Percentiles rank a stretch among this genome's conserved stretches.
These are phyloP conservation scores for Leptestheria dahalacensis DNA, from an alignment of 1,140 invertebrate genomes.

Conservation along the genomic window DNA sequence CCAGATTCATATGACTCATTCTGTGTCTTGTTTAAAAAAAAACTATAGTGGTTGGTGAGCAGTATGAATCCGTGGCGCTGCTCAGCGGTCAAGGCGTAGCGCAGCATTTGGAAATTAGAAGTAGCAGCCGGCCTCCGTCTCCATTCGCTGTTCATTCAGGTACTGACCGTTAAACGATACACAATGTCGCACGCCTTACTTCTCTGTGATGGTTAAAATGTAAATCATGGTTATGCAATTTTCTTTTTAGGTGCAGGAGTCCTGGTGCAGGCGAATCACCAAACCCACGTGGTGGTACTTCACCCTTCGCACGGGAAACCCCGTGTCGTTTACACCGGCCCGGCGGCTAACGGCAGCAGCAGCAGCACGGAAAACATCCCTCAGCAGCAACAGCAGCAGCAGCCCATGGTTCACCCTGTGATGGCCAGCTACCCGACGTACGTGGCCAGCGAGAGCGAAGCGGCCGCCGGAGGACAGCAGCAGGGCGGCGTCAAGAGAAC, in stretches of 20 bases:
- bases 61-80: slow-evolving; percentile 5
- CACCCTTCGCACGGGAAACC: slow-evolving; percentile 5
- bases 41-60: slow-evolving; percentile 9
- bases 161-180: no score
- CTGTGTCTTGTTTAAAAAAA: no score
- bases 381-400: neutral
- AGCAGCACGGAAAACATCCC: neutral
- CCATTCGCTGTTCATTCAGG: slow-evolving; percentile 10
- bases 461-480: neutral
- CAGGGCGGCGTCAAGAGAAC: slow-evolving; percentile 2
- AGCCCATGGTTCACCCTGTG: neutral
- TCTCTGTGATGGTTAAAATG: no score
- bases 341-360: neutral
- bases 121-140: slow-evolving; percentile 16
- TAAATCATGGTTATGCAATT: no score
- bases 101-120: slow-evolving; percentile 1
- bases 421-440: neutral
- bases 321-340: neutral
- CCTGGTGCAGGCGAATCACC: slow-evolving; percentile 9
- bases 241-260: slow-evolving; percentile 8
- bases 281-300: slow-evolving; percentile 13
- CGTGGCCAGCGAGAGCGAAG: neutral
- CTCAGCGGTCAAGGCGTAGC: slow-evolving; percentile 20
- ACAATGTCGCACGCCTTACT: no score
- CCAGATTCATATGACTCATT: no score